phyloP scores from a whole-genome alignment of 2,113 vertebrate genomes.

The Pseudorectes ferrugineus region DNA sequence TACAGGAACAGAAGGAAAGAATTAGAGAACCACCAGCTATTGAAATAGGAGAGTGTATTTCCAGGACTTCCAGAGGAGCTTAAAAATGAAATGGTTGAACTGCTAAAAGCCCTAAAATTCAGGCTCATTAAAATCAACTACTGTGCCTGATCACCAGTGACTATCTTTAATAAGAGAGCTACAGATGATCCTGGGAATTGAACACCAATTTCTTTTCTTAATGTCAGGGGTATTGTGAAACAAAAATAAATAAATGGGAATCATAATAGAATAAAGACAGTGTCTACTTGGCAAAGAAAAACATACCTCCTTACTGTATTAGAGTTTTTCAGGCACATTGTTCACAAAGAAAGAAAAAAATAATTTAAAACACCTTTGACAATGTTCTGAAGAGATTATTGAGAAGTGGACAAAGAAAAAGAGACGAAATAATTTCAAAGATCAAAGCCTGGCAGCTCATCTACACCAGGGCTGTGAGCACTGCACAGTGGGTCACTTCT shows the following conservation, averaged over 20 bases:
- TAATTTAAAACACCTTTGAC: slow-evolving; percentile 30
- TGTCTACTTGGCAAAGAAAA: slow-evolving; percentile 28
- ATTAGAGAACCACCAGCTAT: slow-evolving; percentile 13
- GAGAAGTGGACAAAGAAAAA: neutral
- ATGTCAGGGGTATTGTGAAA: slow-evolving; percentile 38
- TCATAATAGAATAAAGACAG: slow-evolving; percentile 15
- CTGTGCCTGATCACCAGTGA: slow-evolving; percentile 21
- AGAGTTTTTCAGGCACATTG: neutral
- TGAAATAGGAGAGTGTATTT: neutral
- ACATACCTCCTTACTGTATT: neutral
- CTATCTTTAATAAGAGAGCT: slow-evolving; percentile 50
- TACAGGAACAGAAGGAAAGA: slow-evolving; percentile 12
- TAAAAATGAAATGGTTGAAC: slow-evolving; percentile 19
- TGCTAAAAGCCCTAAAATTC: slow-evolving; percentile 42
- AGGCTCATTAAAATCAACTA: slow-evolving; percentile 43
- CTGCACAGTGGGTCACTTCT: neutral
- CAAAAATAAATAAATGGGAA: slow-evolving; percentile 59
- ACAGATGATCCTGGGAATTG: slow-evolving; percentile 44
- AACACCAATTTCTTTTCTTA: slow-evolving; percentile 56
- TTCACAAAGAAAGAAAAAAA: neutral
- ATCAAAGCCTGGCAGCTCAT: neutral
- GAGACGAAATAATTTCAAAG: neutral
- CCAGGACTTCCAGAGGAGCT: slow-evolving; percentile 25
- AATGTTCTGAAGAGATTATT: neutral
- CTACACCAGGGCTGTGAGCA: neutral